A percentile compares a stretch with the other conserved stretches of the same genome.
Evolutionary conservation across 2,797 vertebrate genomes (phyloP).

Genomic region (Dendrocincla tyrannina): DNA sequence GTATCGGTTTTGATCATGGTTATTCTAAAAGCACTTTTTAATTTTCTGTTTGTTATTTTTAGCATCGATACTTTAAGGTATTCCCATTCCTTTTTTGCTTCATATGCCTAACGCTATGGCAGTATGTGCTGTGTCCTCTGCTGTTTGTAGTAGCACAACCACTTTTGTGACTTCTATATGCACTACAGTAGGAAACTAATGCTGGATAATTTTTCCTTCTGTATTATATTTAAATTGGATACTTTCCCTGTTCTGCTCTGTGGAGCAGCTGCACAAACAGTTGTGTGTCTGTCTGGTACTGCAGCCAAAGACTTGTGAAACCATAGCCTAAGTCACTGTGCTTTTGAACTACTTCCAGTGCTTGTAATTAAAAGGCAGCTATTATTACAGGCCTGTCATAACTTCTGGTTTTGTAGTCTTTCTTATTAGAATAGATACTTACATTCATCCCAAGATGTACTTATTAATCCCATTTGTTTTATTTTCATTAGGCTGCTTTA

Average conservation of each 20-base stretch:
- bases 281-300: background rate
- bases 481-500: background rate
- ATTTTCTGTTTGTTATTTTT: background rate
- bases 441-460: background rate
- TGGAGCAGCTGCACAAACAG: constrained; percentile 26
- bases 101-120: background rate
- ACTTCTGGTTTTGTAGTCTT: background rate
- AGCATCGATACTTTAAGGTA: background rate
- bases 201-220: background rate
- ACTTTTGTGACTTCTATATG: background rate
- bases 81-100: background rate
- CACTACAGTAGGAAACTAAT: background rate
- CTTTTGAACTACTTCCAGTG: background rate
- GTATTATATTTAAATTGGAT: constrained; percentile 5
- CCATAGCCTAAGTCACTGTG: background rate
- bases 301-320: constrained; percentile 10
- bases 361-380: background rate
- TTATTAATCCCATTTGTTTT: background rate
- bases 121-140: background rate
- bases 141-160: background rate
- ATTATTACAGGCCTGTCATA: background rate
- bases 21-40: background rate
- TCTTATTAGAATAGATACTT: background rate
- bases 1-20: background rate
- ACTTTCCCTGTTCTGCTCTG: background rate